A percentile compares a stretch with the other conserved stretches of the same genome.
phyloP scores from a whole-genome alignment of 1,140 invertebrate genomes.

The Solenopsis fugax region DNA sequence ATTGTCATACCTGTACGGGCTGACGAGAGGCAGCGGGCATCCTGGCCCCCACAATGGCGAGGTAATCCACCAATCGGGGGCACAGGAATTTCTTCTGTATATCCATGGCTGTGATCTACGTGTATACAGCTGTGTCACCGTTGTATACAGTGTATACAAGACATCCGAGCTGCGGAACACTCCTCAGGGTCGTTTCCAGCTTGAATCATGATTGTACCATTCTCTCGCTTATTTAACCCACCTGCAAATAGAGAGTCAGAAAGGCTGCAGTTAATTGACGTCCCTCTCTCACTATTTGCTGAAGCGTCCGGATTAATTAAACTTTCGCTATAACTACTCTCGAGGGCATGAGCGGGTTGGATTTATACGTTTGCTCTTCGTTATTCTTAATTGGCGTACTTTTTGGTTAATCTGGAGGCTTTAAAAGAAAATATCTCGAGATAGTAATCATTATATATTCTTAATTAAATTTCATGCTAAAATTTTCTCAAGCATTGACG shows the following conservation, averaged over 20 bases:
- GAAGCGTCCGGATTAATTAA: constrained; percentile 1
- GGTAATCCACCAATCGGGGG: constrained; percentile 96
- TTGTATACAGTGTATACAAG: constrained; percentile 69
- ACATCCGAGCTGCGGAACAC: constrained; percentile 57
- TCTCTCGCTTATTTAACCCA: constrained; percentile 60
- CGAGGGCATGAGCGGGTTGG: neutral
- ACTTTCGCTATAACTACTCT: neutral
- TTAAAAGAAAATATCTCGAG: neutral
- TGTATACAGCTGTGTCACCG: constrained; percentile 80
- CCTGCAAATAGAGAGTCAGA: constrained; percentile 27
- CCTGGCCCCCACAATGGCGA: constrained; percentile 97
- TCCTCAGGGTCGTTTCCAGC: constrained; percentile 52
- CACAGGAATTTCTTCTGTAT: constrained; percentile 93
- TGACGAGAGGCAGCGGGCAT: constrained; percentile 90
- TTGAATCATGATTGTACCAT: constrained; percentile 76
- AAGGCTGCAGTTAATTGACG: constrained; percentile 24
- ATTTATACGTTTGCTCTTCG: constrained; percentile 21
- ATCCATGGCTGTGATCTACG: constrained; percentile 85
- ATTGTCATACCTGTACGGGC: constrained; percentile 90
- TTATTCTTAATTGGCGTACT: constrained; percentile 10
- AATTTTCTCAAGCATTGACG: neutral
- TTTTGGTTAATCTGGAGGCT: neutral
- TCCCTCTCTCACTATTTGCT: constrained; percentile 4
- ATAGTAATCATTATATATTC: neutral
- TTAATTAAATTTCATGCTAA: neutral